A percentile compares a stretch with the other conserved stretches of the same genome.
Conservation (phyloP, 2,797 vertebrate genomes). For the Orestias chungarensis region DNA sequence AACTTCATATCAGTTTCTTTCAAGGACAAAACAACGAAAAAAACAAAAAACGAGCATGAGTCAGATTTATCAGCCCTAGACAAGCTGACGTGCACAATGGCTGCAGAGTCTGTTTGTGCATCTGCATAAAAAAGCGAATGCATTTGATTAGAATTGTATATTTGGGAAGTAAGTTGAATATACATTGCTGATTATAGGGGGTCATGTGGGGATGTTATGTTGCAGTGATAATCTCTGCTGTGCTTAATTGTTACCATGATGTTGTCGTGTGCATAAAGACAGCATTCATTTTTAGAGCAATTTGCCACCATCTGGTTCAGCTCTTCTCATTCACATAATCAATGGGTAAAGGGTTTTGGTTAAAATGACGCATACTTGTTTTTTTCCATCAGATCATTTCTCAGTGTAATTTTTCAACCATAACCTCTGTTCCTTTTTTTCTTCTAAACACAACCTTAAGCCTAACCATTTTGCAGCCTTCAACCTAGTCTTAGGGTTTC, state of each 20-base stretch:
- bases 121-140: background rate
- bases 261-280: constrained; percentile 9
- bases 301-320: constrained; percentile 69
- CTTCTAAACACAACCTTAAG: constrained; percentile 4
- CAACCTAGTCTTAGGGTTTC: background rate
- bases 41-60: constrained; percentile 3
- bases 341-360: constrained; percentile 46
- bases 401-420: constrained; percentile 11
- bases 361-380: constrained; percentile 21
- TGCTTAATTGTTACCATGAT: constrained; percentile 10
- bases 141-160: constrained; percentile 9
- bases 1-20: constrained; percentile 23
- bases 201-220: constrained; percentile 6
- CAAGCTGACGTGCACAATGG: constrained; percentile 5
- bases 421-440: constrained; percentile 7
- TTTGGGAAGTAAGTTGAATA: constrained; percentile 8
- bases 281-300: constrained; percentile 13
- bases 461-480: background rate
- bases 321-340: constrained; percentile 58
- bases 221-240: constrained; percentile 11
- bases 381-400: constrained; percentile 26
- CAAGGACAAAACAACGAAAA: constrained; percentile 4
- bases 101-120: background rate
- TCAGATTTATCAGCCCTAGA: background rate
- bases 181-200: background rate